These are phyloP conservation scores for Achatina immaculata DNA, from an alignment of 1,140 invertebrate species.

Conservation along the genomic window DNA sequence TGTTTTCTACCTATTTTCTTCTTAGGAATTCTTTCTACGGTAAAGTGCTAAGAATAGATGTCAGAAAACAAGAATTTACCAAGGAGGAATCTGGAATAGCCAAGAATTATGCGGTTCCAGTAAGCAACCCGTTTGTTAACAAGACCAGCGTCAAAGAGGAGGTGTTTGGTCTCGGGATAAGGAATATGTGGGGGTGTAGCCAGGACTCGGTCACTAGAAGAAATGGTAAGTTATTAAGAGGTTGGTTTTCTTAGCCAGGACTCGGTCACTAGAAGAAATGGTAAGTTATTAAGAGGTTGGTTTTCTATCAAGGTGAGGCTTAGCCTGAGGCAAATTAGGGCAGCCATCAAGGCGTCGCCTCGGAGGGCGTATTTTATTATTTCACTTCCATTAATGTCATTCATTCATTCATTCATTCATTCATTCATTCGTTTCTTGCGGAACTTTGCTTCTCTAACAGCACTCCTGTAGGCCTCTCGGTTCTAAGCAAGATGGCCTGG, in stretches of 20 bases:
- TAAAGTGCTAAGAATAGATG: slow-evolving; percentile 39
- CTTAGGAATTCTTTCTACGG: slow-evolving; percentile 36
- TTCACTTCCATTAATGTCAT: too few species aligned
- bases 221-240: slow-evolving; percentile 46
- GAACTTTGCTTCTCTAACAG: too few species aligned
- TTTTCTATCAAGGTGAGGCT: too few species aligned
- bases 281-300: slow-evolving; percentile 34
- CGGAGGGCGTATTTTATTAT: too few species aligned
- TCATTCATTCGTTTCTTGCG: too few species aligned
- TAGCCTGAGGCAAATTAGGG: too few species aligned
- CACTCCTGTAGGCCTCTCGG: too few species aligned
- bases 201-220: slow-evolving; percentile 55
- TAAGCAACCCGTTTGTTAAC: slow-evolving; percentile 52
- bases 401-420: too few species aligned
- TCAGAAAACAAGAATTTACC: slow-evolving; percentile 22
- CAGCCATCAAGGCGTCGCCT: too few species aligned
- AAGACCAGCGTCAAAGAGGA: slow-evolving; percentile 51
- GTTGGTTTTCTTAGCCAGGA: slow-evolving; percentile 64
- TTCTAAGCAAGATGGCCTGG: too few species aligned
- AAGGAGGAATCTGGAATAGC: slow-evolving; percentile 24
- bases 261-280: slow-evolving; percentile 52
- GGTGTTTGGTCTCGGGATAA: slow-evolving; percentile 65
- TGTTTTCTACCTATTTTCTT: neutral
- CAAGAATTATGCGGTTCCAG: slow-evolving; percentile 39
- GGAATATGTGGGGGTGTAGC: slow-evolving; percentile 68